A percentile compares a stretch with the other conserved stretches of the same genome.
Conservation (phyloP, 2,797 vertebrate genomes). For the Spatula clypeata region DNA sequence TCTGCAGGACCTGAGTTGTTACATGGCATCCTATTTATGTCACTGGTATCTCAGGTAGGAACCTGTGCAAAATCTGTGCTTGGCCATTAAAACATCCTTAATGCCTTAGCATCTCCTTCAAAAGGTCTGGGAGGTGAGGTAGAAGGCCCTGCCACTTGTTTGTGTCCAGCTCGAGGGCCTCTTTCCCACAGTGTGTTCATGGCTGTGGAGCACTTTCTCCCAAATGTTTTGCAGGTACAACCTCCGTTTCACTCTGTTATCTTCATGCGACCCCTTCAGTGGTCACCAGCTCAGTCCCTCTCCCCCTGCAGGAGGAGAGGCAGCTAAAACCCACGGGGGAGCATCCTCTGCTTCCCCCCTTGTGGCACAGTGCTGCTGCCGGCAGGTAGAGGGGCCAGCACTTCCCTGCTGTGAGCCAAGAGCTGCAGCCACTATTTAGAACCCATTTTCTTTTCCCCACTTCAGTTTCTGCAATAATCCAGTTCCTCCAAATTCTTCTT, state of each 20-base stretch:
- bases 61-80: not conserved
- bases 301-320: not conserved
- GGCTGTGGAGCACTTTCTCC: not conserved
- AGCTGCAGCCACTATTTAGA: rapidly evolving
- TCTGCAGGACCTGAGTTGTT: conserved; percentile 43
- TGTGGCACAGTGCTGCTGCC: rapidly evolving
- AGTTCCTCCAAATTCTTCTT: not conserved
- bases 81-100: not conserved
- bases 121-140: not conserved
- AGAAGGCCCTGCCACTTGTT: not conserved
- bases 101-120: not conserved
- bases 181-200: not conserved
- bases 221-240: not conserved
- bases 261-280: not conserved
- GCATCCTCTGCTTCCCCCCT: not conserved
- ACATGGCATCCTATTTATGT: conserved; percentile 27
- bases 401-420: not conserved
- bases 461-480: not conserved
- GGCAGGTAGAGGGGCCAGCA: rapidly evolving
- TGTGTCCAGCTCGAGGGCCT: not conserved
- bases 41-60: conserved; percentile 21
- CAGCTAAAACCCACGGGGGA: rapidly evolving
- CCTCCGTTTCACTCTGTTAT: not conserved
- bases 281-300: not conserved
- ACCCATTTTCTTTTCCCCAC: not conserved